A percentile compares a stretch with the other conserved stretches of the same genome.
Evolutionary conservation across 2,113 vertebrate genomes (phyloP).

Genomic region (Cettia cetti): DNA sequence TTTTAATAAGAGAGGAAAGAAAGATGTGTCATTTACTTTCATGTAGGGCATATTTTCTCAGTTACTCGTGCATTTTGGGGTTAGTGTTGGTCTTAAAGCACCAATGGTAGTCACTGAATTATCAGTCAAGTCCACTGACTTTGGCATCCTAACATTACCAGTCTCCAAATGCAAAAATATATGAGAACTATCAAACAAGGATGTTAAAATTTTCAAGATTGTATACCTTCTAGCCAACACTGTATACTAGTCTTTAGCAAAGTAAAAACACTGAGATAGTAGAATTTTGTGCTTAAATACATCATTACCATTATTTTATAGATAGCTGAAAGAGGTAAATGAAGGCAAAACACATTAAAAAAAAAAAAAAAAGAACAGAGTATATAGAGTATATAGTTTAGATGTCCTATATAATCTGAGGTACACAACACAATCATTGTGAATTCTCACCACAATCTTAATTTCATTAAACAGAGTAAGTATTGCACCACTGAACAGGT

Average conservation of each 20-base stretch:
- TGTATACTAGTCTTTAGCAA: neutral
- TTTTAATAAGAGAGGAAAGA: constrained; percentile 51
- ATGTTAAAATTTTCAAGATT: neutral
- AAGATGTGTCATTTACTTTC: neutral
- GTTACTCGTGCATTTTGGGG: neutral
- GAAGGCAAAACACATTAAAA: neutral
- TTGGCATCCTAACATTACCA: neutral
- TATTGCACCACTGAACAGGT: constrained; percentile 39
- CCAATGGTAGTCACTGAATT: neutral
- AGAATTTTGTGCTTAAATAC: neutral
- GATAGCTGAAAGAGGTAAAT: neutral
- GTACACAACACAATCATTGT: neutral
- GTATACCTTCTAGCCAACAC: neutral
- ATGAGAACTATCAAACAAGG: neutral
- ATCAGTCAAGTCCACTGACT: neutral
- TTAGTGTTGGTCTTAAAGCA: neutral
- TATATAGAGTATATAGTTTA: neutral
- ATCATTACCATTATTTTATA: neutral
- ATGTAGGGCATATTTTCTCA: neutral
- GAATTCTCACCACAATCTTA: neutral
- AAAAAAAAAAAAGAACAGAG: neutral
- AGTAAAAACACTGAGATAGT: neutral
- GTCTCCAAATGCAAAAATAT: neutral
- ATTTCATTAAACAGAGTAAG: constrained; percentile 33
- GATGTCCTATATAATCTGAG: neutral